Evolutionary conservation across 2,113 vertebrate genomes (phyloP), one percentile per base, ranked within the genome.

Genomic region (Papio anubis): DNA sequence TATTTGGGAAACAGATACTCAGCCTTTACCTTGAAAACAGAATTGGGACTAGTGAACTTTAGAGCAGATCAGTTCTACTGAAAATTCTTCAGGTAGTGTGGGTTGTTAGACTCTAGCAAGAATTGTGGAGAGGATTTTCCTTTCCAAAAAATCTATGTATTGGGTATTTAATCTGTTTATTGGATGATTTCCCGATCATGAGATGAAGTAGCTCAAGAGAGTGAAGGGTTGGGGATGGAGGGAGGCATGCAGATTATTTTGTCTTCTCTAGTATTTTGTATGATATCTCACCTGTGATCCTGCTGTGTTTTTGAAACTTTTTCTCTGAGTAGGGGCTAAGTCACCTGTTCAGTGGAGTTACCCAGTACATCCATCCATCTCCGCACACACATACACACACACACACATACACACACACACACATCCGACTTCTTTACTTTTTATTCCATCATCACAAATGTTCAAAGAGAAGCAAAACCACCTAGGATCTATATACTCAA

Each of bases 1-100:
- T 78, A 96, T 61, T 79, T 82, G n/a, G 68, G 40, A 92, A 95
- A 50, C n/a, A 79, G 73, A 23, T 82, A 40, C 83, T 90, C 78
- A 55, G 52, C 48, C 40, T 92, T 82, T 87, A 14, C 43, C 48
- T 20, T 73, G 32, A 90, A 95, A 52, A 78, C 50, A 92, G 48
- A 86, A 79, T 66, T 66, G 48, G 35, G 32, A 75, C 2, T 8
- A 59, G 8, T 55, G 32, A 73, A 78, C 8, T 90, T 93, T 35
- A 64, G 2, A 68, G 61, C 27, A n/a, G 27, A 64, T 79, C 18
- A 82, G 30, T 59, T 80, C 80, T 48, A 35, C 61, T 78, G 50
- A 64, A 97, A 81, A 78, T 14, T 40, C 12, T 30, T 38, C 52
- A 38, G 35, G 38, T 32, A 52, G 45, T 70, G 27, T 27, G 38